These are phyloP conservation scores for Neosilurus hyrtlii DNA, from an alignment of 2,797 vertebrate genomes.

Conservation along the genomic window DNA sequence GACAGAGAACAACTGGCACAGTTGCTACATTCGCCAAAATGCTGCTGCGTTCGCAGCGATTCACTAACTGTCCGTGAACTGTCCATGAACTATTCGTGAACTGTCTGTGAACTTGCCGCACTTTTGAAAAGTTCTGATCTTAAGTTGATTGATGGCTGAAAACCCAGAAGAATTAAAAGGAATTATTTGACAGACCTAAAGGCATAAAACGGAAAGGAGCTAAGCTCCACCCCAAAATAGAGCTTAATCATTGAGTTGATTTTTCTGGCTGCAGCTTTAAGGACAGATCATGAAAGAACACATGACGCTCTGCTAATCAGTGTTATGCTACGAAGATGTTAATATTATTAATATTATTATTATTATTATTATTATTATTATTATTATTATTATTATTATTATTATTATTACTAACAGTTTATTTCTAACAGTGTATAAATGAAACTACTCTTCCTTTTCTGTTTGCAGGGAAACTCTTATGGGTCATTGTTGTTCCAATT, in stretches of 20 bases:
- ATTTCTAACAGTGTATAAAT: neutral
- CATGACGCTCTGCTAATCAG: too few relatives aligned
- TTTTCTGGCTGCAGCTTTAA: neutral
- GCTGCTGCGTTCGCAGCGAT: too few relatives aligned
- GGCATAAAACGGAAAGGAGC: neutral
- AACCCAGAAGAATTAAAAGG: too few relatives aligned
- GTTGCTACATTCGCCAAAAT: too few relatives aligned
- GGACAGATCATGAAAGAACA: neutral
- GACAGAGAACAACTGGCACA: too few relatives aligned
- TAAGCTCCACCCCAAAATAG: too few relatives aligned
- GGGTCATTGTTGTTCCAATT: conserved; percentile 4
- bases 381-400: too few relatives aligned
- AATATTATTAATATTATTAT: too few relatives aligned
- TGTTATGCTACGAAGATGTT: neutral
- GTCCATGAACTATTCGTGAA: too few relatives aligned
- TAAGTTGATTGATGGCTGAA: neutral
- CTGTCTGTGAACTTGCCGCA: neutral
- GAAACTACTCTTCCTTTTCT: neutral
- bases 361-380: too few relatives aligned
- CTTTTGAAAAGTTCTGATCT: neutral
- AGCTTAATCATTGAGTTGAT: neutral
- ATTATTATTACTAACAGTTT: neutral
- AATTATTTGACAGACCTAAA: neutral
- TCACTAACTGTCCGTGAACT: too few relatives aligned
- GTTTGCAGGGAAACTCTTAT: neutral